phyloP scores from a whole-genome alignment of 2,113 vertebrate genomes.

The Echinops telfairi region DNA sequence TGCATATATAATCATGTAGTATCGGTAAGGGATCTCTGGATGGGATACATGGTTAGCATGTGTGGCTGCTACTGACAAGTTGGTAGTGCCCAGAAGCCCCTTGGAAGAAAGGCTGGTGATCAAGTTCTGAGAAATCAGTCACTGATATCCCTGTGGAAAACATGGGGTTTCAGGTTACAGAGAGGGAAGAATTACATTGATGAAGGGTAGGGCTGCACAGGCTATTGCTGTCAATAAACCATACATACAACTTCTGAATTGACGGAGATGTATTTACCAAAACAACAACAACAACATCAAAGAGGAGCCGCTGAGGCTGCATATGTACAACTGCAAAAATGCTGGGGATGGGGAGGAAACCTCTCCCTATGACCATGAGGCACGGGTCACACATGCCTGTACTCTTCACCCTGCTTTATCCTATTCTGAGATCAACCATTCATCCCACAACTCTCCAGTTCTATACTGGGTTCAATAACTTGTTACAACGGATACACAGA shows the following conservation, averaged over 20 bases:
- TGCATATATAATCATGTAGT: not conserved
- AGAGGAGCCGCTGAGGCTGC: too few species aligned
- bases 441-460: too few species aligned
- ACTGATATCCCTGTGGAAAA: not conserved
- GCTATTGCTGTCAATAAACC: not conserved
- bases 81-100: not conserved
- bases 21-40: not conserved
- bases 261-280: too few species aligned
- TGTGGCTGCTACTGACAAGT: not conserved
- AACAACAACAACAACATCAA: too few species aligned
- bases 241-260: not conserved
- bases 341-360: too few species aligned
- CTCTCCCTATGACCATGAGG: too few species aligned
- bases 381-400: too few species aligned
- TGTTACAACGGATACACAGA: too few species aligned
- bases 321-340: too few species aligned
- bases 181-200: not conserved
- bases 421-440: too few species aligned
- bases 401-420: too few species aligned
- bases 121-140: not conserved
- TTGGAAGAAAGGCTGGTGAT: not conserved
- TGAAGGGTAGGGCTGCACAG: not conserved
- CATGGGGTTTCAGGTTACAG: not conserved
- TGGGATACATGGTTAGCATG: not conserved
- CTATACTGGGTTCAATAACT: too few species aligned